Conservation (phyloP, 2,797 vertebrate species). For the Manis pentadactyla region DNA sequence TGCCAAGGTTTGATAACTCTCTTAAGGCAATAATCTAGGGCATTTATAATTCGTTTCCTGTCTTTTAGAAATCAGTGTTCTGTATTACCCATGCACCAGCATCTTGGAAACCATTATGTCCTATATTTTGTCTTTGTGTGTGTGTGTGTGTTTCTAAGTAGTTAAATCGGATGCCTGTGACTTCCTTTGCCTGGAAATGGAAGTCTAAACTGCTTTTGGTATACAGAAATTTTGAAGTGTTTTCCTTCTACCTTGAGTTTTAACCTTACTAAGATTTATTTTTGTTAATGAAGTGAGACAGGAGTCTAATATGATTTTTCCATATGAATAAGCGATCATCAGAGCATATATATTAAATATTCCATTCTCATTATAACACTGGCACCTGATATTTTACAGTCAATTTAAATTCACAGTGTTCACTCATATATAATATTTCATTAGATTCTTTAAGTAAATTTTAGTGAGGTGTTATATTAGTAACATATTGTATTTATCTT, state of each 20-base stretch:
- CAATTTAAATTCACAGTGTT: not conserved
- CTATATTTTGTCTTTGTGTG: not conserved
- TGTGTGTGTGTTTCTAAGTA: not conserved
- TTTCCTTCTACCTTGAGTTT: not conserved
- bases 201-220: not conserved
- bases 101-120: not conserved
- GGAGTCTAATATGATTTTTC: not conserved
- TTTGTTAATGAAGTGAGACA: not conserved
- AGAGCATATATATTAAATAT: constrained; percentile 7
- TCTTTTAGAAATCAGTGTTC: not conserved
- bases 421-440: not conserved
- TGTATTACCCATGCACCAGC: not conserved
- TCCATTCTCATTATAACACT: not conserved
- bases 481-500: too few relatives aligned
- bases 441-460: not conserved
- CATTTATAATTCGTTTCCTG: not conserved
- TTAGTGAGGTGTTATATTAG: not conserved
- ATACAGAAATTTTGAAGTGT: not conserved
- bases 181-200: not conserved
- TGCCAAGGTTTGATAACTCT: not conserved
- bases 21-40: not conserved
- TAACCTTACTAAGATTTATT: not conserved
- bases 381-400: not conserved
- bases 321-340: not conserved
- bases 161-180: not conserved